These are phyloP conservation scores for Cataglyphis rosenhaueri DNA, from an alignment of 2,888 invertebrate genomes.

Conservation along the genomic window DNA sequence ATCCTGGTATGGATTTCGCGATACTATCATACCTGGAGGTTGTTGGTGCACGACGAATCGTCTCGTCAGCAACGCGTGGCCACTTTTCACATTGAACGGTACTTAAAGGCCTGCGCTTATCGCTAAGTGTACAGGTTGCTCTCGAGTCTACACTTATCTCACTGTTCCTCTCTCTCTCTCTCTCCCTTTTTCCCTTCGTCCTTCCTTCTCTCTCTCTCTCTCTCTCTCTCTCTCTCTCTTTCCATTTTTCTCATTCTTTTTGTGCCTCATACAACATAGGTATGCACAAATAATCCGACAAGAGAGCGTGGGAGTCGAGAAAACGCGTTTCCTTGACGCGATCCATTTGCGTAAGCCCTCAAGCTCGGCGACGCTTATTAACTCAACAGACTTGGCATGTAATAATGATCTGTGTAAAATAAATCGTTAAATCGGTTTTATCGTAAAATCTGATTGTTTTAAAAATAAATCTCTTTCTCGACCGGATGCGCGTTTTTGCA, in stretches of 20 bases:
- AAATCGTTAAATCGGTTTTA: slow-evolving; percentile 60
- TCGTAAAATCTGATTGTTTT: slow-evolving; percentile 38
- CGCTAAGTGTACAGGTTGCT: slow-evolving; percentile 64
- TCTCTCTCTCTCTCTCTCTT: neutral
- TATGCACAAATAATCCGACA: slow-evolving; percentile 48
- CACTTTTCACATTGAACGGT: slow-evolving; percentile 62
- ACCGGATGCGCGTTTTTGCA: neutral
- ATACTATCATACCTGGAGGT: slow-evolving; percentile 60
- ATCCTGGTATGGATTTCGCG: slow-evolving; percentile 53
- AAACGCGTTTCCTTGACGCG: slow-evolving; percentile 67
- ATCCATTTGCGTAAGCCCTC: slow-evolving; percentile 62
- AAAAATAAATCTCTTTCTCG: neutral
- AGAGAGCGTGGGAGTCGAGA: slow-evolving; percentile 69
- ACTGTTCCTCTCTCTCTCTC: slow-evolving; percentile 12
- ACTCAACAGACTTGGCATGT: slow-evolving; percentile 55
- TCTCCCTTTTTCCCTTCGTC: neutral
- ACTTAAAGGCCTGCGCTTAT: slow-evolving; percentile 57
- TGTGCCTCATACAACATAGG: slow-evolving; percentile 3
- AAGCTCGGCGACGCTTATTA: slow-evolving; percentile 62
- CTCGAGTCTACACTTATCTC: slow-evolving; percentile 51
- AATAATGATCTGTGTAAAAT: slow-evolving; percentile 62
- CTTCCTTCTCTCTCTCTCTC: neutral
- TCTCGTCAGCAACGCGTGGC: slow-evolving; percentile 56
- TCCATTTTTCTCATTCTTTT: slow-evolving; percentile 13
- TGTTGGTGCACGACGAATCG: slow-evolving; percentile 61